Evolutionary conservation across 1,140 invertebrate species (phyloP), one percentile per base, ranked within the genome.

Genomic region (Scaptomyza hsui): DNA sequence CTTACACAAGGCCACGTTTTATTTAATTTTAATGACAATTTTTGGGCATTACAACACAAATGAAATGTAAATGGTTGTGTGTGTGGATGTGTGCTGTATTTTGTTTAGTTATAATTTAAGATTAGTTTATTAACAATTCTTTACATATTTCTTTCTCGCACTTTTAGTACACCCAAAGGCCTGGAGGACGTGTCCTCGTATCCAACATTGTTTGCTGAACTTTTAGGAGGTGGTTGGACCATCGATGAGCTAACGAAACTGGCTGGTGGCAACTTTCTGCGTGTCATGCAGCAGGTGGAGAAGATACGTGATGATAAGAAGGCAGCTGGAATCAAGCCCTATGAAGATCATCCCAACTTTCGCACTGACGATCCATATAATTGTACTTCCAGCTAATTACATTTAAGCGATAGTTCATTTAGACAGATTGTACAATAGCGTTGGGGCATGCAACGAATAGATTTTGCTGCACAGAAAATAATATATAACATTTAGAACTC

Each of bases 171-270:
- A 48, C 95, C 96, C 19, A 94, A 95, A 90, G 97, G 97, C 12
- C 93, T 98, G 41, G 97, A 98, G 92, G 97, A 98, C 90, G 97
- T 97, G 5, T 97, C 97, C 1, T 96, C 94, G 69, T 98, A 98
- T 92, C 97, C 97, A 1, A 94, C 95, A 61, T 92, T 98, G 44
- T 98, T 96, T 90, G 95, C 95, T 19, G 96, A 96, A 91, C 92
- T 97, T 35, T 94, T 97, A 74, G 95, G 95, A 44, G 94, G 95
- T n/a, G 94, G 95, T 21, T 98, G 97, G 96, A 94, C 94, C 48
- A 94, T 95, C 53, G 94, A 95, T 16, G 96, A 98, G 89, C 92
- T 98, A 32, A 96, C 96, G 68, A 98, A 98, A 92, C 92, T 98
- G 65, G 97, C 97, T 5, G 97, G 97, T 18, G 93, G 95, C 53